phyloP scores from a whole-genome alignment of 2,888 invertebrate genomes.

The Galerucella pusilla region DNA sequence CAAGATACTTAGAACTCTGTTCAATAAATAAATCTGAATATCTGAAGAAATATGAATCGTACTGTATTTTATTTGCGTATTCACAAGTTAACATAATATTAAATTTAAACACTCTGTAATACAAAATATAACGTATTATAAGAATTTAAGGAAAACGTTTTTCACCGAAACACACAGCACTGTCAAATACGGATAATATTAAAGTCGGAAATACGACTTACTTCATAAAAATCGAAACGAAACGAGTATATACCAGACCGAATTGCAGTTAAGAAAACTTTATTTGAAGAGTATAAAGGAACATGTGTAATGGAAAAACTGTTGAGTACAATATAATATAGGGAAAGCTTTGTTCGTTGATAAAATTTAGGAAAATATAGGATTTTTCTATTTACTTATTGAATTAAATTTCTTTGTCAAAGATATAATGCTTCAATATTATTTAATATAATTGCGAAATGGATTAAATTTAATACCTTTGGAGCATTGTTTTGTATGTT shows the following conservation, averaged over 20 bases:
- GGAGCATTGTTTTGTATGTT: too few relatives aligned
- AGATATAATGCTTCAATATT: background rate
- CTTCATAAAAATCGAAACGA: background rate
- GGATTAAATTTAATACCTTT: background rate
- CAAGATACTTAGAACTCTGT: too few relatives aligned
- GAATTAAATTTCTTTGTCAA: background rate
- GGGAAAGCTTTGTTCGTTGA: background rate
- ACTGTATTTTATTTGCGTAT: too few relatives aligned
- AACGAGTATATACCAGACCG: background rate
- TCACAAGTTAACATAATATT: too few relatives aligned
- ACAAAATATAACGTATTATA: background rate
- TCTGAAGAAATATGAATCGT: too few relatives aligned
- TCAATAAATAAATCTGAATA: too few relatives aligned
- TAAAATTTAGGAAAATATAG: background rate
- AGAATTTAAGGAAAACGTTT: background rate
- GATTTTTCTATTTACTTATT: background rate
- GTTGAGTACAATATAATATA: background rate
- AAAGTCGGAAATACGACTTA: background rate
- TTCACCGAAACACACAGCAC: background rate
- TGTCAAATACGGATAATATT: background rate
- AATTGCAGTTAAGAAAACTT: background rate
- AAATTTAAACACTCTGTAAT: background rate
- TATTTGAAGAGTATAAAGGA: background rate
- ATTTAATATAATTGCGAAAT: background rate
- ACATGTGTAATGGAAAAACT: slow-evolving; percentile 8